phyloP scores from a whole-genome alignment of 2,113 vertebrate species.

The Puntigrus tetrazona region DNA sequence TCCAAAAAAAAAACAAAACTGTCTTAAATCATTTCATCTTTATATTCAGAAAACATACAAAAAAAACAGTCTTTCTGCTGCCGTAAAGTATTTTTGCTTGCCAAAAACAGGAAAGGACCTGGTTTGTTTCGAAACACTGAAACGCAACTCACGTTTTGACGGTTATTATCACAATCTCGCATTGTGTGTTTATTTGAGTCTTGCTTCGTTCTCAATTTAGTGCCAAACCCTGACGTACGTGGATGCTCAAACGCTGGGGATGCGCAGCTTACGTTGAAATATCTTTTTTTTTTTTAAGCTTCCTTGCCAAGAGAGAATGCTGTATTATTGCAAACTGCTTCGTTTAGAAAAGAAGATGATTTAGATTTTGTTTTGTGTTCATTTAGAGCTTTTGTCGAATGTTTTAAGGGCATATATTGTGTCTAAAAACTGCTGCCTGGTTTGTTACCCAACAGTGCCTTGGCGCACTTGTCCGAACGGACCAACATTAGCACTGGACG shows the following conservation, averaged over 20 bases:
- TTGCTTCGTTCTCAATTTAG: slow-evolving; percentile 16
- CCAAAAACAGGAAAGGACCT: slow-evolving; percentile 28
- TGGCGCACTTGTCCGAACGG: slow-evolving; percentile 68
- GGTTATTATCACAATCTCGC: slow-evolving; percentile 13
- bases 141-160: background rate
- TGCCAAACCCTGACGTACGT: slow-evolving; percentile 26
- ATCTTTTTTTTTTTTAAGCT: background rate
- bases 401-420: slow-evolving; percentile 54
- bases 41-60: background rate
- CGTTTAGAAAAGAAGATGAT: slow-evolving; percentile 40
- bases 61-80: background rate
- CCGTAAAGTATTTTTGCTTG: slow-evolving; percentile 37
- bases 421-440: slow-evolving; percentile 61
- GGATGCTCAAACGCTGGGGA: slow-evolving; percentile 11
- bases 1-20: background rate
- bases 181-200: slow-evolving; percentile 5
- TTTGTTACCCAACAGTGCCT: slow-evolving; percentile 73
- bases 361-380: slow-evolving; percentile 49
- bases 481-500: slow-evolving; percentile 27
- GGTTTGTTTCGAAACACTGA: background rate
- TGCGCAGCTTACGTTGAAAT: background rate
- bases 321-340: slow-evolving; percentile 19
- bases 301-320: slow-evolving; percentile 12
- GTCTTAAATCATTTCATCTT: slow-evolving; percentile 1
- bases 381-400: slow-evolving; percentile 63